phyloP scores from a whole-genome alignment of 2,888 invertebrate species.

The Fragum whitleyi region DNA sequence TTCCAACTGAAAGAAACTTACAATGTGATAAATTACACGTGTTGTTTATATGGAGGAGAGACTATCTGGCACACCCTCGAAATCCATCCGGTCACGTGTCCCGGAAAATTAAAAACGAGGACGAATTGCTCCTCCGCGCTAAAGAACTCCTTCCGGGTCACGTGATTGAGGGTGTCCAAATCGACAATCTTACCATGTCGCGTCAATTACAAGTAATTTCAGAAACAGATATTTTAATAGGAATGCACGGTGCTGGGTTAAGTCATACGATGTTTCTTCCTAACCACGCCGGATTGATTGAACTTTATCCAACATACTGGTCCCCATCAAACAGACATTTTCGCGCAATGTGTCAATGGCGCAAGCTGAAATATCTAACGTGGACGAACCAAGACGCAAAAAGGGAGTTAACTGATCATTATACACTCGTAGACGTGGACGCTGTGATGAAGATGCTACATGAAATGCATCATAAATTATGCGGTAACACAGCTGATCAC shows the following conservation, averaged over 20 bases:
- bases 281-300: slow-evolving; percentile 79
- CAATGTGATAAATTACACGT: slow-evolving; percentile 77
- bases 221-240: slow-evolving; percentile 73
- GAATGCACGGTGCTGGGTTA: slow-evolving; percentile 85
- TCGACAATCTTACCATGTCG: slow-evolving; percentile 78
- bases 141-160: slow-evolving; percentile 65
- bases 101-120: slow-evolving; percentile 83
- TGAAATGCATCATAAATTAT: slow-evolving; percentile 46
- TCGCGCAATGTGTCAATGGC: slow-evolving; percentile 68
- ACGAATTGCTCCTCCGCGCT: slow-evolving; percentile 67
- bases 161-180: slow-evolving; percentile 72
- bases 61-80: slow-evolving; percentile 84
- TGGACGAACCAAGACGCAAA: slow-evolving; percentile 47
- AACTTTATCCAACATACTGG: slow-evolving; percentile 80
- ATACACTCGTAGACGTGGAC: slow-evolving; percentile 45
- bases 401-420: slow-evolving; percentile 37
- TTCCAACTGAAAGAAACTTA: slow-evolving; percentile 52
- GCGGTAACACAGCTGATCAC: slow-evolving; percentile 23
- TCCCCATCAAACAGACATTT: slow-evolving; percentile 77
- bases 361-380: slow-evolving; percentile 33
- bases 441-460: slow-evolving; percentile 37
- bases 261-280: slow-evolving; percentile 83
- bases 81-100: slow-evolving; percentile 81
- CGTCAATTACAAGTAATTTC: slow-evolving; percentile 78
- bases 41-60: slow-evolving; percentile 82